Conservation (phyloP, 2,113 vertebrate genomes). For the Lepisosteus oculatus region DNA sequence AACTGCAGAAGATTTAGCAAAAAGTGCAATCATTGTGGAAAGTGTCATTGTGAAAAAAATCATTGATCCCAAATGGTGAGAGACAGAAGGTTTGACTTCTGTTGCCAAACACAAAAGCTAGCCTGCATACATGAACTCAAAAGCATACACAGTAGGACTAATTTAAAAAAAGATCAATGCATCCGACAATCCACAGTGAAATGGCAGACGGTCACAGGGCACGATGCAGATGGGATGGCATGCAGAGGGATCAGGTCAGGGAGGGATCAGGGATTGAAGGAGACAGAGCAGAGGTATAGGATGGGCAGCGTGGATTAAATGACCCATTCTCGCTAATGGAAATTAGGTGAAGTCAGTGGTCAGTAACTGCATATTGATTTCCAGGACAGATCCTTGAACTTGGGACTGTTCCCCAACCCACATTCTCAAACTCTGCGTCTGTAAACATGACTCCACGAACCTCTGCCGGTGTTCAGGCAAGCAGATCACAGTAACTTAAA, state of each 20-base stretch:
- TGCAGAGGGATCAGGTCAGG: conserved; percentile 30
- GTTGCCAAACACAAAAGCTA: no score
- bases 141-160: background rate
- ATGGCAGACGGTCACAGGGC: conserved; percentile 27
- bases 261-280: background rate
- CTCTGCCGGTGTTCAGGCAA: no score
- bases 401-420: no score
- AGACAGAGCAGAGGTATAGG: conserved; percentile 33
- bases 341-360: conserved; percentile 36
- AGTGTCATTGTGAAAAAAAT: no score
- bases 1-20: no score
- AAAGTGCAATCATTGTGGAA: no score
- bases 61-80: no score
- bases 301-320: conserved; percentile 34
- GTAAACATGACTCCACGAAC: no score
- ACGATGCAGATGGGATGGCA: conserved; percentile 32
- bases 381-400: conserved; percentile 13
- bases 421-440: no score
- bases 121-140: no score
- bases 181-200: conserved; percentile 5
- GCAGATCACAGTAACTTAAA: no score
- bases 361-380: conserved; percentile 68
- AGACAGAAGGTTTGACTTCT: no score
- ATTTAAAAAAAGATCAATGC: conserved; percentile 13
- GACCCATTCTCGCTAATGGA: conserved; percentile 46